These are phyloP conservation scores for Propsilocerus akamusi DNA, from an alignment of 1,140 invertebrate genomes.

Conservation along the genomic window DNA sequence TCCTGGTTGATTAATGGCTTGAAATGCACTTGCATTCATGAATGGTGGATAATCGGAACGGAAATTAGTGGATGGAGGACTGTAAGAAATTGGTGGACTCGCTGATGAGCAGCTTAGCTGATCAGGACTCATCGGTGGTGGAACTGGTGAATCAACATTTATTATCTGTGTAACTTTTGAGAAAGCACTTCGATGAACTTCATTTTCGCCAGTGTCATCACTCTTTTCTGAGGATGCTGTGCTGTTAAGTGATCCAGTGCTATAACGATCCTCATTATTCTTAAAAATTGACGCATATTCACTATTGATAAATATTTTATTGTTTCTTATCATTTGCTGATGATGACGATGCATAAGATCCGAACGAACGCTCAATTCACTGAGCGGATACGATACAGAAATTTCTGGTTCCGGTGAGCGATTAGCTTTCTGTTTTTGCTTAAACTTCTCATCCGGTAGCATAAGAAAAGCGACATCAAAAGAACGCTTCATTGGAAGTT, in stretches of 20 bases:
- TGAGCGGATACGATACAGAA: not conserved
- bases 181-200: conserved; percentile 47
- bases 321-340: not conserved
- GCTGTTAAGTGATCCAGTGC: not conserved
- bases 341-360: not conserved
- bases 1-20: not conserved
- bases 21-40: conserved; percentile 9
- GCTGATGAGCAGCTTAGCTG: conserved; percentile 53
- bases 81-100: conserved; percentile 42
- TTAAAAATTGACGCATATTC: conserved; percentile 9
- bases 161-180: conserved; percentile 46
- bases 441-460: conserved; percentile 61
- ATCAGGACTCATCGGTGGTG: conserved; percentile 55
- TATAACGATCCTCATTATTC: not conserved
- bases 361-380: not conserved
- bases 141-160: conserved; percentile 33
- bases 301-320: conserved; percentile 11
- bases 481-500: conserved; percentile 41
- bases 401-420: conserved; percentile 24
- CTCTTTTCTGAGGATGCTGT: not conserved
- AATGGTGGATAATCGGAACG: conserved; percentile 18
- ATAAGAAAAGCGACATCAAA: conserved; percentile 79
- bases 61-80: conserved; percentile 23
- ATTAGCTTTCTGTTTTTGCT: conserved; percentile 42
- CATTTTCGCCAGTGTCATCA: conserved; percentile 8